Evolutionary conservation across 2,888 invertebrate species (phyloP).

Genomic region (Erebia epiphron): DNA sequence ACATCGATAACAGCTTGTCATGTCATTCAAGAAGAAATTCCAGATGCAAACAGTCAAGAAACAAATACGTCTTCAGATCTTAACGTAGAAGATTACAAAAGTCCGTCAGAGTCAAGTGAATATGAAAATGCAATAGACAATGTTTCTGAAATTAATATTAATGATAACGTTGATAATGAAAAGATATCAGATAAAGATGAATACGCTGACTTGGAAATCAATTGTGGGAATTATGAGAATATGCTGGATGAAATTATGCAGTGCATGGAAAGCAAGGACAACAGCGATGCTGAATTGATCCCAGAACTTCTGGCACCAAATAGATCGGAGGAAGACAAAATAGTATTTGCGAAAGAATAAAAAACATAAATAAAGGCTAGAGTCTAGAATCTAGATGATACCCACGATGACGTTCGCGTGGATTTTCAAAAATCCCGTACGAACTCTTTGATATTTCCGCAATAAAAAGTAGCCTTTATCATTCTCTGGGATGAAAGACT

Average conservation of each 20-base stretch:
- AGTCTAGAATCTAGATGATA: background rate
- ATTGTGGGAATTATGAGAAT: constrained; percentile 47
- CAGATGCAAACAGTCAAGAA: constrained; percentile 15
- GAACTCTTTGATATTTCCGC: too few relatives aligned
- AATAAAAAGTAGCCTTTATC: too few relatives aligned
- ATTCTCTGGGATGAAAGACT: too few relatives aligned
- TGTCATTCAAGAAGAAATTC: constrained; percentile 5
- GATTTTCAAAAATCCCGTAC: too few relatives aligned
- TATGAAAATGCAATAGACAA: constrained; percentile 2
- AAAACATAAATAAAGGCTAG: background rate
- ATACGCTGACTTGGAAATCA: constrained; percentile 11
- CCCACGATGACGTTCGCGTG: too few relatives aligned
- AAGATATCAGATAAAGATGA: background rate
- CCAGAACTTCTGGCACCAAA: constrained; percentile 62
- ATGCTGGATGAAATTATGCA: constrained; percentile 75
- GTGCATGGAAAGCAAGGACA: constrained; percentile 58
- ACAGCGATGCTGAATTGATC: constrained; percentile 48
- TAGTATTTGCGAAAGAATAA: constrained; percentile 63
- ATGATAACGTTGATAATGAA: constrained; percentile 22
- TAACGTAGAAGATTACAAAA: constrained; percentile 4
- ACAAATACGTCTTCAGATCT: constrained; percentile 1
- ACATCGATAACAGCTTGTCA: constrained; percentile 52
- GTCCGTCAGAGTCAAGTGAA: background rate
- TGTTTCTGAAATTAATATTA: constrained; percentile 5
- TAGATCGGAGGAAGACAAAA: constrained; percentile 60